These are phyloP conservation scores for Margaritifera margaritifera DNA, from an alignment of 2,888 invertebrate genomes.

Conservation along the genomic window DNA sequence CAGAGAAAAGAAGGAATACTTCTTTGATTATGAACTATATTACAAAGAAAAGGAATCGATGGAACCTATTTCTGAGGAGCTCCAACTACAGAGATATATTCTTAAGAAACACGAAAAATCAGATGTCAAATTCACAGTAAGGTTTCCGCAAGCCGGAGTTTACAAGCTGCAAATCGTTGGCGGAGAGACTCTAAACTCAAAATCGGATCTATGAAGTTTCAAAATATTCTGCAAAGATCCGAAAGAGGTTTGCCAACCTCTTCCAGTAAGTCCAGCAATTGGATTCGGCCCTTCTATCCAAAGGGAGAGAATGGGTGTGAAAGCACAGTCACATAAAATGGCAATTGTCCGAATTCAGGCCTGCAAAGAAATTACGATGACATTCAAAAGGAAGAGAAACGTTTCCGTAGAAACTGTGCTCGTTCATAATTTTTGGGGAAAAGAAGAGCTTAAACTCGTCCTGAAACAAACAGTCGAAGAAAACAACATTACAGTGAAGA, in stretches of 20 bases:
- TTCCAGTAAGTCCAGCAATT: slow-evolving; percentile 35
- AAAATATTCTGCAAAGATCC: slow-evolving; percentile 36
- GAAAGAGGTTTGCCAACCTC: slow-evolving; percentile 30
- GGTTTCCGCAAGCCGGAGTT: slow-evolving; percentile 39
- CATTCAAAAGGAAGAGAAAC: slow-evolving; percentile 27
- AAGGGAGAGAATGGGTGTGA: slow-evolving; percentile 30
- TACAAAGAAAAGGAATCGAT: slow-evolving; percentile 41
- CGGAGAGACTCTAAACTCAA: slow-evolving; percentile 6
- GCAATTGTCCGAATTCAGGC: slow-evolving; percentile 29
- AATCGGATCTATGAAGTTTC: slow-evolving; percentile 30
- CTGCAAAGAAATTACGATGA: slow-evolving; percentile 22
- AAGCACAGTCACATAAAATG: slow-evolving; percentile 26
- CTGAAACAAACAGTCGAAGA: slow-evolving; percentile 15
- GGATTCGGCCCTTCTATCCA: slow-evolving; percentile 40
- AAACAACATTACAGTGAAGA: slow-evolving; percentile 17
- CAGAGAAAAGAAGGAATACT: slow-evolving; percentile 3
- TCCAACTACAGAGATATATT: slow-evolving; percentile 40
- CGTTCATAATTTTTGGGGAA: slow-evolving; percentile 25
- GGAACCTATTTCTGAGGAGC: slow-evolving; percentile 26
- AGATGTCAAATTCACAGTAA: slow-evolving; percentile 30
- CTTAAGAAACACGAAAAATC: slow-evolving; percentile 28
- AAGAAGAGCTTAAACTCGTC: slow-evolving; percentile 20
- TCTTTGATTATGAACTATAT: slow-evolving; percentile 34
- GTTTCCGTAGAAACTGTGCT: slow-evolving; percentile 27
- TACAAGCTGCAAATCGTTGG: slow-evolving; percentile 37